phyloP scores from a whole-genome alignment of 2,113 vertebrate genomes.

The Ibidorhyncha struthersii region DNA sequence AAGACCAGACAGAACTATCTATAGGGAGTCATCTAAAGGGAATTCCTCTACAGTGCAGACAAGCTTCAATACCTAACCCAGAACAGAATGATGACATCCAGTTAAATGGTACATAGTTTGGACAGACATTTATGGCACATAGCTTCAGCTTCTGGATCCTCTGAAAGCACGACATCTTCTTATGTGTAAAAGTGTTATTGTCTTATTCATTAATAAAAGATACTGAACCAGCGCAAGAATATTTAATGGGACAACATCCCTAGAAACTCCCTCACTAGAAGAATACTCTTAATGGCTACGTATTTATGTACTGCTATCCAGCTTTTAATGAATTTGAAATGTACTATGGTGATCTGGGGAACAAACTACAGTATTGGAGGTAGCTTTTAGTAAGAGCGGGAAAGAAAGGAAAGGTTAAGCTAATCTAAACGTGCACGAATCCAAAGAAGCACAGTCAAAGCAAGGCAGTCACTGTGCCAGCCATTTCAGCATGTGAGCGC shows the following conservation, averaged over 20 bases:
- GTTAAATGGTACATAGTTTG: not conserved
- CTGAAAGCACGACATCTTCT: not conserved
- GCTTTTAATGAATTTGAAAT: not conserved
- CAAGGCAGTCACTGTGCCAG: not conserved
- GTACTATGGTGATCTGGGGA: not conserved
- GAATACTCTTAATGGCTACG: not conserved
- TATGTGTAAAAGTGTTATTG: not conserved
- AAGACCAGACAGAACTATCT: not conserved
- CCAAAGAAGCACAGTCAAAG: not conserved
- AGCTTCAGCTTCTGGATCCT: not conserved
- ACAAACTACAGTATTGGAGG: not conserved
- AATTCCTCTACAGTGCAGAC: not conserved
- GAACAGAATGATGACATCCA: not conserved
- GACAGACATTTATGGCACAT: not conserved
- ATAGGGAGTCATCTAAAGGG: not conserved
- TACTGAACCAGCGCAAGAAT: not conserved
- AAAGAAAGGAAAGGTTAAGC: not conserved
- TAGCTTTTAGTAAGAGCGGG: not conserved
- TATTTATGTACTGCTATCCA: not conserved
- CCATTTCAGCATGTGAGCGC: not conserved
- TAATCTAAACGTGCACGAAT: not conserved
- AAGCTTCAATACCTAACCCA: not conserved
- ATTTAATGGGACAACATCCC: not conserved
- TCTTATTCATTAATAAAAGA: not conserved
- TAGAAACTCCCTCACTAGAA: not conserved